Percentiles rank a stretch among this genome's conserved stretches.
These are phyloP conservation scores for Empidonax traillii DNA, from an alignment of 2,113 vertebrate species.

Conservation along the genomic window DNA sequence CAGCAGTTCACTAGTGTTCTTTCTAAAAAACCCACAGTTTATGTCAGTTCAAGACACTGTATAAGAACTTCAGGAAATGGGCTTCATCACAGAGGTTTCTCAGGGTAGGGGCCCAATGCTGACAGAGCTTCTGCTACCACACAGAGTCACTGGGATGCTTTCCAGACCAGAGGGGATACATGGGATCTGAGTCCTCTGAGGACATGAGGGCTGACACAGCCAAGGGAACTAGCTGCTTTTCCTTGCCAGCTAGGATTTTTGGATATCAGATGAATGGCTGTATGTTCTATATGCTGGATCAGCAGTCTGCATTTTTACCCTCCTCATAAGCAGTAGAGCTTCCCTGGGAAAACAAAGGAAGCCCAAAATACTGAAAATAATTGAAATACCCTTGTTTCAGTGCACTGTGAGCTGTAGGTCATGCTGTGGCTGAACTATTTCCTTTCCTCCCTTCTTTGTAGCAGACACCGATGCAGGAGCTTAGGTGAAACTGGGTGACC, in stretches of 20 bases:
- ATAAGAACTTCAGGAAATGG: slow-evolving; percentile 28
- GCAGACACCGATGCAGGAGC: background rate
- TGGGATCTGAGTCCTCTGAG: background rate
- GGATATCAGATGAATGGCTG: background rate
- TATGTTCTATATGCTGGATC: background rate
- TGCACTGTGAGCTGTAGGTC: background rate
- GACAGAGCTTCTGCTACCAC: slow-evolving; percentile 19
- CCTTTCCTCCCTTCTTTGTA: background rate
- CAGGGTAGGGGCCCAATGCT: slow-evolving; percentile 4
- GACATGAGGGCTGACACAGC: background rate
- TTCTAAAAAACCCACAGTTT: background rate
- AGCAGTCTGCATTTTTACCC: background rate
- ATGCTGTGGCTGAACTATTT: background rate
- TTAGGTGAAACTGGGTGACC: background rate
- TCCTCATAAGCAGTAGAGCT: background rate
- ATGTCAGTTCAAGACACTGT: background rate
- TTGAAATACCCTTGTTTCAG: background rate
- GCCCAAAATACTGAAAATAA: background rate
- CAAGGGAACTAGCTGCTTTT: background rate
- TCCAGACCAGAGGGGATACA: background rate
- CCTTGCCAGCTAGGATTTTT: background rate
- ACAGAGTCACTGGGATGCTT: background rate
- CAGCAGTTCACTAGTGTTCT: background rate
- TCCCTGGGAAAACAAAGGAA: background rate
- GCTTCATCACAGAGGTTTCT: background rate